Evolutionary conservation across 2,888 invertebrate species (phyloP), one percentile per base, ranked within the genome.

Genomic region (Cantharis nigra): DNA sequence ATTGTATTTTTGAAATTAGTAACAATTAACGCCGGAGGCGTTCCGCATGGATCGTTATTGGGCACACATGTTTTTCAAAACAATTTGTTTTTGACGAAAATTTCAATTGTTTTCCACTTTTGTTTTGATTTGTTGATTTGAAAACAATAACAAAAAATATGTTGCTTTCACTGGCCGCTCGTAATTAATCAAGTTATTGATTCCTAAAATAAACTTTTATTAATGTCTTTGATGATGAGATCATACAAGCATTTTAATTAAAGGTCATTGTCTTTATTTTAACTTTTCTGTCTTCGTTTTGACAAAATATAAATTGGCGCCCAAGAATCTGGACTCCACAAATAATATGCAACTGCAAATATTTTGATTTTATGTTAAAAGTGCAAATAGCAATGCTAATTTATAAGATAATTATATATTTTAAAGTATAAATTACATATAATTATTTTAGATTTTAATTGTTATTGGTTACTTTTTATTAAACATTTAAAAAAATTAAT

Each of bases 221-320:
- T 49, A 49, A 67, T 67, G 65, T 23, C 18, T 18, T 23, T 64
- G 64, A 20, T 67, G 65, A 18, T 67, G 65, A 67, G 20, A 67
- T 67, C 65, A 64, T 23, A 18, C 64, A 67, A 23, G 65, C 65
- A 67, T 67, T 67, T 67, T 23, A 67, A 67, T 67, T 67, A 67
- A 67, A 67, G 65, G 20, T 67, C 65, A 67, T 67, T 67, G 65
- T 67, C 65, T 67, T 64, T 67, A 67, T 67, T 23, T 16, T n/a
- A n/a, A 49, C 5, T 7, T 49, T 49, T 49, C 33, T 49, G 49
- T n/a, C 49, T 49, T 49, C n/a, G 7, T n/a, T 49, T n/a, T 49
- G 49, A 49, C 33, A 11, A 33, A 33, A 13, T 33, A 13, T 3
- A 30, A 30, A 30, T 33, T 33, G 33, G 13, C 49, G 7, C n/a